Evolutionary conservation across 2,113 vertebrate genomes (phyloP).

Genomic region (Alectura lathami): DNA sequence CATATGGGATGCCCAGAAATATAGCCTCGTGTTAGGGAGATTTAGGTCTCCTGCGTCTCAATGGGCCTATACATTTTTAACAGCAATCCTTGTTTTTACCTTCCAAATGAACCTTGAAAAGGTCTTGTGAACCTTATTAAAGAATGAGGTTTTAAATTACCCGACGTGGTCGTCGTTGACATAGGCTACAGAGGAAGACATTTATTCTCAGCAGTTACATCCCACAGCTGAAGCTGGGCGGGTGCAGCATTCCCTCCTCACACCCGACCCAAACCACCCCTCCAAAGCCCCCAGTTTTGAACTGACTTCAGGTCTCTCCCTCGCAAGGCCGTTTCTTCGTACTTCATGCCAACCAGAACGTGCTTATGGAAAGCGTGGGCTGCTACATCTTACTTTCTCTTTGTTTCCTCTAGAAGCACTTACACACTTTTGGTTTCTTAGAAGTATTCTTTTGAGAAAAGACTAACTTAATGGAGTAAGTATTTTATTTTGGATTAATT

Average conservation of each 20-base stretch:
- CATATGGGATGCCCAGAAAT: conserved; percentile 72
- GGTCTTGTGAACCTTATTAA: conserved; percentile 37
- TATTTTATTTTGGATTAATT: not conserved
- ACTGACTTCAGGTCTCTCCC: too few relatives aligned
- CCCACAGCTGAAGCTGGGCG: not conserved
- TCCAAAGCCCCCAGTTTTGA: too few relatives aligned
- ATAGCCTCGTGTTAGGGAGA: conserved; percentile 15
- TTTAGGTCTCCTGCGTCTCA: conserved; percentile 38
- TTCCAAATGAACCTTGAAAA: conserved; percentile 62
- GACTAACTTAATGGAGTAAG: not conserved
- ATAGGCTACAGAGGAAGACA: not conserved
- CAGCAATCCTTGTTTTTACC: conserved; percentile 24
- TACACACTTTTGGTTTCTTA: not conserved
- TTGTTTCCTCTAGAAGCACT: not conserved
- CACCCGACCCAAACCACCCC: not conserved
- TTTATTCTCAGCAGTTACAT: conserved; percentile 12
- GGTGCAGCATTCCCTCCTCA: not conserved
- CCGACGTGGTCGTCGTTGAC: conserved; percentile 10
- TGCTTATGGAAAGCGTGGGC: rapidly evolving
- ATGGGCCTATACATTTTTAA: conserved; percentile 54
- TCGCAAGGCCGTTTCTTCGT: too few relatives aligned
- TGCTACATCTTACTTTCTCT: not conserved
- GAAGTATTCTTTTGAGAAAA: not conserved
- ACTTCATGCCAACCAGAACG: too few relatives aligned
- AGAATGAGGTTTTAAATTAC: conserved; percentile 42